A percentile compares a stretch with the other conserved stretches of the same genome.
Evolutionary conservation across 2,113 vertebrate species (phyloP).

Genomic region (Pachyramphus minor): DNA sequence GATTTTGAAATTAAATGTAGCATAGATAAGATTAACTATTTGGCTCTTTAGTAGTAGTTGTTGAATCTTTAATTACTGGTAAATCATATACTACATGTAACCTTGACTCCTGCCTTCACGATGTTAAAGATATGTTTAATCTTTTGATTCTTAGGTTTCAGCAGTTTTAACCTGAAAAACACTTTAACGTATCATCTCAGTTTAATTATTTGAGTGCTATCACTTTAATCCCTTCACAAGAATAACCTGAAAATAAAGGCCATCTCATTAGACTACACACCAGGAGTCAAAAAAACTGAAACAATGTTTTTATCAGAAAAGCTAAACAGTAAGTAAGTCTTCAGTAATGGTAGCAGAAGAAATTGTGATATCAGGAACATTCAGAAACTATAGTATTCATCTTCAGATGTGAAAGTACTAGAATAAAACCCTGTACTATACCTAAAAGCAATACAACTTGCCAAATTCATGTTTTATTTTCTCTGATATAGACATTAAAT

Average conservation of each 20-base stretch:
- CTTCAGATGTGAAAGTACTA: background rate
- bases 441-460: background rate
- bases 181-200: background rate
- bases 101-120: background rate
- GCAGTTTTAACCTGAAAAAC: background rate
- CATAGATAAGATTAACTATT: background rate
- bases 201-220: background rate
- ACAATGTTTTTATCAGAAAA: background rate
- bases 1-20: background rate
- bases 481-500: background rate
- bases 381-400: background rate
- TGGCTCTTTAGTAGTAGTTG: background rate
- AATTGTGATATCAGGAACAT: background rate
- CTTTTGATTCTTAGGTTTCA: background rate
- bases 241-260: background rate
- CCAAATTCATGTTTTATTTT: background rate
- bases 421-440: background rate
- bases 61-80: background rate
- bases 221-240: background rate
- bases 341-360: background rate
- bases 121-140: background rate
- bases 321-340: background rate
- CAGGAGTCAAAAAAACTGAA: background rate
- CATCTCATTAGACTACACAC: background rate
- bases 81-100: background rate